These are phyloP conservation scores for Manacus vitellinus DNA, from an alignment of 2,113 vertebrate species.

Conservation along the genomic window DNA sequence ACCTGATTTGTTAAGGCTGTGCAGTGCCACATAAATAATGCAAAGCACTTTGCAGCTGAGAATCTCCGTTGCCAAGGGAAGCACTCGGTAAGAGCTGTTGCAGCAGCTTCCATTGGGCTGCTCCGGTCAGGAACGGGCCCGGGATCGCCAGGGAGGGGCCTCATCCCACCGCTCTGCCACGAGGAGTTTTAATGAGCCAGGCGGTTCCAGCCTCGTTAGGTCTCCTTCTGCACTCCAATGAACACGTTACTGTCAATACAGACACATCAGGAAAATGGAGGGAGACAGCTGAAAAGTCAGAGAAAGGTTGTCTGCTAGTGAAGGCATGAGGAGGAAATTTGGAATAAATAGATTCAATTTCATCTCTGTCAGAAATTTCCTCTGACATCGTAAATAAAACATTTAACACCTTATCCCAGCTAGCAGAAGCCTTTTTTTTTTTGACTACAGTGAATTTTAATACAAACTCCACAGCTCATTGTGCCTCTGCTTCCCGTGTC, in stretches of 20 bases:
- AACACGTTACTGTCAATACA: not conserved
- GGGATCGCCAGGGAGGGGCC: rapidly evolving
- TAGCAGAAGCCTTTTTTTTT: not conserved
- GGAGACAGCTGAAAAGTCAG: not conserved
- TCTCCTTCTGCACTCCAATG: not conserved
- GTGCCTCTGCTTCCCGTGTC: not conserved
- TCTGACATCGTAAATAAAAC: constrained; percentile 30
- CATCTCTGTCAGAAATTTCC: not conserved
- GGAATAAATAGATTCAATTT: not conserved
- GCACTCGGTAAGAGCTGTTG: not conserved
- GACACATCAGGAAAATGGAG: not conserved
- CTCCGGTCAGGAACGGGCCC: rapidly evolving
- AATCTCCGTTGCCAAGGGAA: constrained; percentile 23
- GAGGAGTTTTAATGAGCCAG: not conserved
- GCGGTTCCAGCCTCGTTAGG: not conserved
- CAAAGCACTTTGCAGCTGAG: not conserved
- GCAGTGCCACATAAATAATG: constrained; percentile 21
- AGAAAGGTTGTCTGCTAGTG: not conserved
- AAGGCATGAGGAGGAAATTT: not conserved
- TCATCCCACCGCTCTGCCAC: not conserved
- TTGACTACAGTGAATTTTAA: not conserved
- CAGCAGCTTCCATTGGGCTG: not conserved
- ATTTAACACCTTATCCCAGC: not conserved
- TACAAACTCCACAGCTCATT: not conserved
- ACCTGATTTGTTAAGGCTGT: not conserved